Evolutionary conservation across 1,140 invertebrate species (phyloP).

Genomic region (Eubasilissa regina): DNA sequence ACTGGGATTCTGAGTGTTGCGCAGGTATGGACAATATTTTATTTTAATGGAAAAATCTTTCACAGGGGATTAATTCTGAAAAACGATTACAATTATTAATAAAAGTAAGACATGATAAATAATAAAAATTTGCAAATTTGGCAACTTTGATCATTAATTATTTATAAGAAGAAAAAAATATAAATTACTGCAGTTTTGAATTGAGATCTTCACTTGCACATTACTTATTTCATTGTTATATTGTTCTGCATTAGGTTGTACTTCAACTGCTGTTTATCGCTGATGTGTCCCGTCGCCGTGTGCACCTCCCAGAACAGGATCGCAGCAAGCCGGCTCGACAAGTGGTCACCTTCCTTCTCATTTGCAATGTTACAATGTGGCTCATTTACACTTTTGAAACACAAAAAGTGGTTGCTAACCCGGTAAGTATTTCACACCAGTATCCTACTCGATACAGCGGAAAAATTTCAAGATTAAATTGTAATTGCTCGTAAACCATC

Average conservation of each 20-base stretch:
- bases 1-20: slow-evolving; percentile 89
- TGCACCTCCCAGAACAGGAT: slow-evolving; percentile 92
- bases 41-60: slow-evolving; percentile 34
- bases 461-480: too few species aligned
- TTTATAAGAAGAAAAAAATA: too few species aligned
- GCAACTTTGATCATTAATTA: too few species aligned
- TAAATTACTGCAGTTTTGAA: too few species aligned
- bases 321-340: slow-evolving; percentile 95
- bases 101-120: too few species aligned
- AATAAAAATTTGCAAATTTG: too few species aligned
- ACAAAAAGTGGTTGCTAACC: slow-evolving; percentile 92
- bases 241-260: slow-evolving; percentile 77
- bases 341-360: slow-evolving; percentile 94
- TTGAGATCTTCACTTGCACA: too few species aligned
- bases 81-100: too few species aligned
- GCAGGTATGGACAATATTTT: slow-evolving; percentile 73
- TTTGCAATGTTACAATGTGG: slow-evolving; percentile 97
- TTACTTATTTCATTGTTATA: too few species aligned
- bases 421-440: slow-evolving; percentile 77
- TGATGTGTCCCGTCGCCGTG: slow-evolving; percentile 91
- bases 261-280: slow-evolving; percentile 96
- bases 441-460: too few species aligned
- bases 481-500: too few species aligned
- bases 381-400: slow-evolving; percentile 97
- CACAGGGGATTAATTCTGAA: too few species aligned